Evolutionary conservation across 1,140 invertebrate species (phyloP).

Genomic region (Heliconius melpomene): DNA sequence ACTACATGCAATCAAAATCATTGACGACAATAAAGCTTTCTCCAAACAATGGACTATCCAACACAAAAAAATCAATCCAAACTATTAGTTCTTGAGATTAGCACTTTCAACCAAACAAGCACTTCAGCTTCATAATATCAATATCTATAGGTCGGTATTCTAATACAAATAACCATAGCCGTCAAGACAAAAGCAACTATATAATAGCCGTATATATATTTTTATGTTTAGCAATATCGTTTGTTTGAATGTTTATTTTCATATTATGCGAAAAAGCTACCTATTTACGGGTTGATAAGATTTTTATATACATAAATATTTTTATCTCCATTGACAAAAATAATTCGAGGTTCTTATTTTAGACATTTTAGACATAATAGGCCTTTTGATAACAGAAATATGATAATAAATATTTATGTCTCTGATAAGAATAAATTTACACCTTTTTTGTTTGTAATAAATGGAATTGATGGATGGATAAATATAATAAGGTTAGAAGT

Average conservation of each 20-base stretch:
- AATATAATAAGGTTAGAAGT: too few species aligned
- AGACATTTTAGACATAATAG: neutral
- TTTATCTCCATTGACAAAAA: neutral
- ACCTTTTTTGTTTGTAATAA: neutral
- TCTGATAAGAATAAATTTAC: neutral
- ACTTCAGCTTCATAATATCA: neutral
- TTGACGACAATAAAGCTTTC: too few species aligned
- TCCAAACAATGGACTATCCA: too few species aligned
- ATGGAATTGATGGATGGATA: neutral
- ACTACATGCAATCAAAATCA: too few species aligned
- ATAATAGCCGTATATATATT: neutral
- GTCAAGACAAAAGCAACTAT: neutral
- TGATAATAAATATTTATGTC: neutral
- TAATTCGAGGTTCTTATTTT: neutral
- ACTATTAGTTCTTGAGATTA: too few species aligned
- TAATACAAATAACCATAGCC: neutral
- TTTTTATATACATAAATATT: conserved; percentile 8
- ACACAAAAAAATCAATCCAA: too few species aligned
- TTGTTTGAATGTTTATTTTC: conserved; percentile 27
- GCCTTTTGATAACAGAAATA: neutral
- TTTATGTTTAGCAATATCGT: conserved; percentile 16
- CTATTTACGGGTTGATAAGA: conserved; percentile 13
- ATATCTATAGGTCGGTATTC: neutral
- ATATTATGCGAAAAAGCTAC: conserved; percentile 24
- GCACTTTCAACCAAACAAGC: too few species aligned